Base-by-base conservation (phyloP, 2,113 vertebrate genomes). In the Rhinichthys klamathensis region DNA sequence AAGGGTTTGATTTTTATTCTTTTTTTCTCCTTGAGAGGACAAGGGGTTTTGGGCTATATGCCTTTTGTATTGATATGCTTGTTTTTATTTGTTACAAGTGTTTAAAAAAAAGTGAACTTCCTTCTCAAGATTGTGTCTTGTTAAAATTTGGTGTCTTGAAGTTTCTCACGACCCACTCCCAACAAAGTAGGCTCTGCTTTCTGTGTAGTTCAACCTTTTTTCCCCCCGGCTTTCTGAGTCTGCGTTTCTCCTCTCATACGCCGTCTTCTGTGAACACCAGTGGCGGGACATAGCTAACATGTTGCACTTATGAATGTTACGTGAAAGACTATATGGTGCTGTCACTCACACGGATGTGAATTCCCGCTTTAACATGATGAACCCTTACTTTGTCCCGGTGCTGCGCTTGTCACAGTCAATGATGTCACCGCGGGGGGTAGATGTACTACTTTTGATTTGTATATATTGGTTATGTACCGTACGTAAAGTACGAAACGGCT, bases 381-480 rank as follows among this genome's bases (percentile, higher is more conserved):
- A 51, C 25, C 12, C n/a, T 9, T 27, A 30, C 51, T 75, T 49
- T 75, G 41, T 32, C 25, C 44, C 60, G 46, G 58, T 74, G 67
- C 82, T 78, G 80, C 77, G 80, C 69, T 90, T 86, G 84, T 92
- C 92, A 92, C 93, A 93, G 93, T 92, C 91, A 92, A 87, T 89
- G 88, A 83, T 90, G 90, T 91, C 80, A 91, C 84, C 89, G 84
- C 84, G 89, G 73, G 61, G 83, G 82, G 73, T 41, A 79, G 60
- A 76, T 67, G 70, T 75, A 11, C 78, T 49, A 58, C 79, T 51
- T 80, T 77, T 86, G 81, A 73, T 91, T 83, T 90, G 80, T 89
- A 84, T 89, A 54, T 90, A 65, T 89, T 87, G 54, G 85, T 90
- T 87, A 85, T 79, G 85, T 86, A 85, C 85, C 78, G 21, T 74